Base-by-base conservation (phyloP, 2,797 vertebrate species). In the Argya squamiceps region DNA sequence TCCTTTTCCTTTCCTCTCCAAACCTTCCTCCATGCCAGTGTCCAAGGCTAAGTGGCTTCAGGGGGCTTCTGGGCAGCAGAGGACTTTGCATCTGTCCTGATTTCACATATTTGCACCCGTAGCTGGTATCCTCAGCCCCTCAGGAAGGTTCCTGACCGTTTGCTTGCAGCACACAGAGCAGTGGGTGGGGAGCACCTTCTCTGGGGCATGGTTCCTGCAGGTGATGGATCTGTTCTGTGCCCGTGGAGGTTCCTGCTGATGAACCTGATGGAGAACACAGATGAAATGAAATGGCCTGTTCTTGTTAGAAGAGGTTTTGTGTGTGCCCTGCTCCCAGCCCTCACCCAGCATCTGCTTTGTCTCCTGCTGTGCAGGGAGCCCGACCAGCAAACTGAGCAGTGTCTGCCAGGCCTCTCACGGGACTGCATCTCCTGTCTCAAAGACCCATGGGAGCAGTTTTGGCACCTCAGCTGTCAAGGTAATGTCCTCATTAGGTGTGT, bases 401-500 rank as follows among this genome's bases (percentile, higher is more conserved):
- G 94, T 97, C 63, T 98, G 98, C 79, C 99, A 98, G 93, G 86
- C 95, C 65, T 96, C 98, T 76, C 98, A 99, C 14, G 99, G 99
- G 70, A 95, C 99, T 59, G 98, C 97, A 62, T 99, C 99, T 79
- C 99, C 99, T 26, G 97, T 99, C 46, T 99, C 99, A 68, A 99
- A 99, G 98, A 98, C 99, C 95, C 99, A 99, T 67, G 98, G 98
- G 30, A 98, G 98, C 96, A 98, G 98, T 97, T 99, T 99, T 96
- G 98, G 99, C 88, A 98, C 99, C 16, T 99, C 99, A 43, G 95
- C 99, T 83, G 98, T 99, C 91, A 99, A 99, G 99, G 99, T 99
- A 98, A 99, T 89, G 63, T 67, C 75, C 62, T 37, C 62, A 7
- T 22, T 52, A 75, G 37, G 12, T 82, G 64, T 1, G 0, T 65